Base-by-base conservation (phyloP, 2,888 invertebrate species). In the Heteromyza rotundicornis region DNA sequence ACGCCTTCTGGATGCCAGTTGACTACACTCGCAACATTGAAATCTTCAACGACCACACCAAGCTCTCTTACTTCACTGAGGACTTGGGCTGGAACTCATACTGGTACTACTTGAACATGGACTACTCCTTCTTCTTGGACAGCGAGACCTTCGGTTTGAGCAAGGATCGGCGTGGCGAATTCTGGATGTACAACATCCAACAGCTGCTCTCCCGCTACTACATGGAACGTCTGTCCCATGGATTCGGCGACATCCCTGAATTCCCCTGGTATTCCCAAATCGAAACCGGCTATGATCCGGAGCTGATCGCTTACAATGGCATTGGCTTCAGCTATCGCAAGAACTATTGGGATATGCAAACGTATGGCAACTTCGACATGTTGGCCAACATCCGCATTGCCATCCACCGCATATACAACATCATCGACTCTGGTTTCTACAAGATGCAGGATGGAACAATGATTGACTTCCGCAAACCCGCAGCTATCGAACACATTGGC, bases 21-120 rank as follows among this genome's bases (percentile, higher is more conserved):
- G 90, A 90, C 79, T 86, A 86, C 71, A 88, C 89, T 14, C 84
- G 84, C 85, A 67, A 71, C n/a, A 52, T 70, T 57, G 62, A 63
- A 69, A 82, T 85, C 54, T 69, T 82, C 62, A 82, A 86, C 71
- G 82, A 85, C 1, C 88, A 89, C 64, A 84, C 86, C 63, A 80
- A 84, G 12, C 66, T 91, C 35, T 81, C 85, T 32, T 92, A 92
- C 81, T 90, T 87, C 82, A 88, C 88, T 7, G 89, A 91, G 72
- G 92, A 92, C 75, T 82, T 88, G 53, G 88, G 86, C 52, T 81
- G 90, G 23, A 91, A 90, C 79, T 73, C 87, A 22, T 87, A 86
- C 75, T 89, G 90, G 83, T 89, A 88, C 80, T 86, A 88, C 74
- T 77, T 80, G 67, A 85, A 86, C 64, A 77, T 89, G 64, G 83